phyloP scores from a whole-genome alignment of 2,888 invertebrate genomes.

The Epiblema foenella region DNA sequence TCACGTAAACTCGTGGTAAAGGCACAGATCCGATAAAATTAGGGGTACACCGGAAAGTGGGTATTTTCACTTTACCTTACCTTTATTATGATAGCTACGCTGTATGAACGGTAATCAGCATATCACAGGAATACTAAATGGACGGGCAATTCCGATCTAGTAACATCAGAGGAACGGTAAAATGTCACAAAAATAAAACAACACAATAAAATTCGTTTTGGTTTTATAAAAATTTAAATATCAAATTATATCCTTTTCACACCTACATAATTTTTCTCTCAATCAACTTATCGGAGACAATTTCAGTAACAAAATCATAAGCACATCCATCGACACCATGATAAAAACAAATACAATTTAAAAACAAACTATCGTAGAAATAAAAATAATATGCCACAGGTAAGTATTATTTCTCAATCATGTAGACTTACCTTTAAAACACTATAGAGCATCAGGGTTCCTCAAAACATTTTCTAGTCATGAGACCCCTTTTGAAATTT shows the following conservation, averaged over 20 bases:
- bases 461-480: too few species aligned
- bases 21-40: too few species aligned
- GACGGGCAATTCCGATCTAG: background rate
- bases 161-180: background rate
- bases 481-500: too few species aligned
- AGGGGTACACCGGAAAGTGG: too few species aligned
- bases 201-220: background rate
- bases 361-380: background rate
- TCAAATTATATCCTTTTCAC: background rate
- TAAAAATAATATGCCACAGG: background rate
- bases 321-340: background rate
- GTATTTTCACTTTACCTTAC: too few species aligned
- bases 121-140: background rate
- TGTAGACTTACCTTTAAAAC: too few species aligned
- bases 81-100: too few species aligned
- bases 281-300: background rate
- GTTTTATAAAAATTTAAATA: constrained; percentile 11
- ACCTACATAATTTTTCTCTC: constrained; percentile 6
- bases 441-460: too few species aligned
- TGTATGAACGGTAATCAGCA: too few species aligned
- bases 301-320: background rate
- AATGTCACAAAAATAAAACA: background rate
- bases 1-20: too few species aligned
- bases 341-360: background rate
- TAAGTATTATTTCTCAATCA: background rate